These are phyloP conservation scores for Engystomops pustulosus DNA, from an alignment of 2,113 vertebrate species.

Conservation along the genomic window DNA sequence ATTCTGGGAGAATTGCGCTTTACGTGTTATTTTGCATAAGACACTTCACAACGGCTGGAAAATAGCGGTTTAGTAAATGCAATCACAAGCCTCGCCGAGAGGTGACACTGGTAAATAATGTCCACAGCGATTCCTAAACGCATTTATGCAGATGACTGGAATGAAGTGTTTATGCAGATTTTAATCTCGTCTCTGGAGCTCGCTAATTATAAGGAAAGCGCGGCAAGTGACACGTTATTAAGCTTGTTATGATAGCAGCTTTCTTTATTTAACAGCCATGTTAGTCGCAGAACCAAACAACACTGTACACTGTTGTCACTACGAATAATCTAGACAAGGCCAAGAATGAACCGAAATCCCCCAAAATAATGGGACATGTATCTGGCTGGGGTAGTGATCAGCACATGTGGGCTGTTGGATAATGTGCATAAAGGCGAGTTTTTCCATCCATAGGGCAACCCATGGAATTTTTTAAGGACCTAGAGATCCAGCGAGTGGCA, in stretches of 20 bases:
- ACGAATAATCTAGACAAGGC: constrained; percentile 1
- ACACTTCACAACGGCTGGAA: background rate
- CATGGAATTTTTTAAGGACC: too few species aligned
- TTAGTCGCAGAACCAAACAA: constrained; percentile 19
- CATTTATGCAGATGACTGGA: constrained; percentile 38
- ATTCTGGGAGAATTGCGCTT: background rate
- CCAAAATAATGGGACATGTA: constrained; percentile 2
- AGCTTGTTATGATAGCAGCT: constrained; percentile 52
- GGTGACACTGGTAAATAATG: constrained; percentile 20
- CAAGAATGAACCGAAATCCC: background rate
- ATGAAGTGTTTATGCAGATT: constrained; percentile 51
- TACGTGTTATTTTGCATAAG: background rate
- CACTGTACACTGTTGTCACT: background rate
- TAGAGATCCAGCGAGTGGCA: too few species aligned
- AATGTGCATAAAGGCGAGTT: too few species aligned
- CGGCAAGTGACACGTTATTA: constrained; percentile 52
- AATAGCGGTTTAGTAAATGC: background rate
- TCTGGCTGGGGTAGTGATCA: too few species aligned
- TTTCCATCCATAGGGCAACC: too few species aligned
- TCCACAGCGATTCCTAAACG: constrained; percentile 27
- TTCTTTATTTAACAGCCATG: constrained; percentile 43
- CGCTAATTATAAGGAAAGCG: constrained; percentile 43
- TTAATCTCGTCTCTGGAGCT: constrained; percentile 48
- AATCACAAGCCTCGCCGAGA: background rate
- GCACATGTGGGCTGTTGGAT: too few species aligned